Conservation (phyloP, 1,140 invertebrate genomes). For the Heliconius congener region DNA sequence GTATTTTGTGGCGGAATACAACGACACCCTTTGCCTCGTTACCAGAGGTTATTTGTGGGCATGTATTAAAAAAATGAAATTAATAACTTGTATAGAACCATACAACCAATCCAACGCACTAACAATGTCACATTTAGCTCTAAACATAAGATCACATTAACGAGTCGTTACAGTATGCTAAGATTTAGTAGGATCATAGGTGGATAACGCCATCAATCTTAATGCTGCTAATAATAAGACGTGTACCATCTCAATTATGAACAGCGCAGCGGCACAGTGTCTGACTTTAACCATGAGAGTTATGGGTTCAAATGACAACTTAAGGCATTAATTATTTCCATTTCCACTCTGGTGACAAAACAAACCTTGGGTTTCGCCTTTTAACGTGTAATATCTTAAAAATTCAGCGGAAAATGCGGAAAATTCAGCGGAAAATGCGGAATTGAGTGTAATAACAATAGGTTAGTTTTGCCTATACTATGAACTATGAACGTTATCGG, state of each 20-base stretch:
- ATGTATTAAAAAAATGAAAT: not conserved
- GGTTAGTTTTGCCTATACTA: too few relatives aligned
- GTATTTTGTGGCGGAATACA: too few relatives aligned
- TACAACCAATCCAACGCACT: not conserved
- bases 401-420: not conserved
- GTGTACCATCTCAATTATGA: slow-evolving; percentile 9
- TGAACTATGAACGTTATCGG: too few relatives aligned
- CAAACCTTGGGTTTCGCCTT: not conserved
- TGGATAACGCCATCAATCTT: slow-evolving; percentile 43
- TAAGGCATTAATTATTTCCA: not conserved
- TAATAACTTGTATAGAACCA: not conserved
- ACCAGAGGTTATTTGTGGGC: too few relatives aligned
- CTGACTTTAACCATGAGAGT: not conserved
- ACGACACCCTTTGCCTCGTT: too few relatives aligned
- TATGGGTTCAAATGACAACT: not conserved
- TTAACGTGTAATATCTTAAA: not conserved
- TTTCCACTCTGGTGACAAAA: too few relatives aligned
- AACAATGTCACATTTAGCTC: slow-evolving; percentile 7
- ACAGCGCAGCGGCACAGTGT: not conserved
- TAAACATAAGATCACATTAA: slow-evolving; percentile 51
- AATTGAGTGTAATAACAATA: not conserved
- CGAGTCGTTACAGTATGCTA: slow-evolving; percentile 46
- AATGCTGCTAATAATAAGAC: slow-evolving; percentile 34
- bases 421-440: not conserved
- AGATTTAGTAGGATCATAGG: slow-evolving; percentile 57